phyloP scores from a whole-genome alignment of 1,140 invertebrate genomes.

The Drosophila orena region DNA sequence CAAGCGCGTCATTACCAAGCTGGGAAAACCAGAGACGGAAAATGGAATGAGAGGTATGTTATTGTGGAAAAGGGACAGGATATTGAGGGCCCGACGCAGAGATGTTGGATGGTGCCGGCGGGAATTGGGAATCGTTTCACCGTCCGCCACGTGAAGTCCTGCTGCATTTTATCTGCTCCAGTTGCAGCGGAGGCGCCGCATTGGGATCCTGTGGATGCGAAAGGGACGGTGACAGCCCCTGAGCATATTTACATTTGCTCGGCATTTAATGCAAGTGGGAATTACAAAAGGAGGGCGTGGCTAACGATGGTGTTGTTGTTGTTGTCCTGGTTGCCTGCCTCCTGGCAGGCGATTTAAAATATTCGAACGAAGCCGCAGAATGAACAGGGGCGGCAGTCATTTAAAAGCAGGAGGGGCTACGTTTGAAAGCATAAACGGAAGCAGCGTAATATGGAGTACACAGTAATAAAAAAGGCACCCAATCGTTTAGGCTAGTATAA shows the following conservation, averaged over 20 bases:
- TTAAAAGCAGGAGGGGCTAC: conserved; percentile 23
- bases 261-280: conserved; percentile 81
- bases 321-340: conserved; percentile 7
- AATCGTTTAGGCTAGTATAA: too few relatives aligned
- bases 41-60: conserved; percentile 6
- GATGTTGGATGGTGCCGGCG: conserved; percentile 17
- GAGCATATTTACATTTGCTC: conserved; percentile 77
- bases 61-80: not conserved
- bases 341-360: conserved; percentile 50
- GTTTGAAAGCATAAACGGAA: conserved; percentile 36
- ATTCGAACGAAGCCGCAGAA: conserved; percentile 54
- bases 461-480: not conserved
- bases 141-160: conserved; percentile 57
- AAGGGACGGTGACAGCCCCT: conserved; percentile 19
- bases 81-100: conserved; percentile 12
- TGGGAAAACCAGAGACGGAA: conserved; percentile 17
- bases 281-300: conserved; percentile 59
- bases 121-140: conserved; percentile 50
- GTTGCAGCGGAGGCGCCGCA: conserved; percentile 48
- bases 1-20: conserved; percentile 60
- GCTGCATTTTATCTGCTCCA: conserved; percentile 79
- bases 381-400: conserved; percentile 3
- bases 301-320: conserved; percentile 17
- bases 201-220: not conserved
- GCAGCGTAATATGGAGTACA: conserved; percentile 24